Evolutionary conservation across 2,797 vertebrate genomes (phyloP).

Genomic region (Phoeniculus purpureus): DNA sequence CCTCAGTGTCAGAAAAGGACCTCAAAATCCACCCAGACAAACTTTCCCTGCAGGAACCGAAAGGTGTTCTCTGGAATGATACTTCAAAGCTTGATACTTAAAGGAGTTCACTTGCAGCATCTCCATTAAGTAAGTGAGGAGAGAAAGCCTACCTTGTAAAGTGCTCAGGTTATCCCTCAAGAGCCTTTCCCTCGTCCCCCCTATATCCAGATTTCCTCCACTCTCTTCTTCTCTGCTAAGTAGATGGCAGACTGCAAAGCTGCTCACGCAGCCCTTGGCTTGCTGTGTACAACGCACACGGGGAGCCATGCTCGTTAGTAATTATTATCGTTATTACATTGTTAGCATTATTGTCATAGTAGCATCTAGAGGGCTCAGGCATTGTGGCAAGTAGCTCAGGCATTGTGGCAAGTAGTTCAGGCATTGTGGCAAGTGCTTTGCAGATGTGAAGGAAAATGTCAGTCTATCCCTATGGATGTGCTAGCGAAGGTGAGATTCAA

Average conservation of each 20-base stretch:
- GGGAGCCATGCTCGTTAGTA: background rate
- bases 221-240: background rate
- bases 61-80: background rate
- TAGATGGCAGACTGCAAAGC: background rate
- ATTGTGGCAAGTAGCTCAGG: background rate
- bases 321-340: background rate
- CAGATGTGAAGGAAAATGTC: too few species aligned
- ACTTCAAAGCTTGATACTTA: background rate
- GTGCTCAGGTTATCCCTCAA: background rate
- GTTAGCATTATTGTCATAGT: background rate
- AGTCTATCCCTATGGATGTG: background rate
- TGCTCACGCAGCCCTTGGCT: background rate
- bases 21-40: background rate
- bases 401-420: background rate
- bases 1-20: background rate
- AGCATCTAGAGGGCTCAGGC: background rate
- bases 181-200: background rate
- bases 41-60: background rate
- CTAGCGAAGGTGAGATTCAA: background rate
- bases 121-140: background rate
- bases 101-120: background rate
- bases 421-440: background rate
- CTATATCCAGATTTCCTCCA: background rate
- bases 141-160: background rate
- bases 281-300: accelerated